Conservation (phyloP, 2,797 vertebrate species). For the Cynopterus sphinx region DNA sequence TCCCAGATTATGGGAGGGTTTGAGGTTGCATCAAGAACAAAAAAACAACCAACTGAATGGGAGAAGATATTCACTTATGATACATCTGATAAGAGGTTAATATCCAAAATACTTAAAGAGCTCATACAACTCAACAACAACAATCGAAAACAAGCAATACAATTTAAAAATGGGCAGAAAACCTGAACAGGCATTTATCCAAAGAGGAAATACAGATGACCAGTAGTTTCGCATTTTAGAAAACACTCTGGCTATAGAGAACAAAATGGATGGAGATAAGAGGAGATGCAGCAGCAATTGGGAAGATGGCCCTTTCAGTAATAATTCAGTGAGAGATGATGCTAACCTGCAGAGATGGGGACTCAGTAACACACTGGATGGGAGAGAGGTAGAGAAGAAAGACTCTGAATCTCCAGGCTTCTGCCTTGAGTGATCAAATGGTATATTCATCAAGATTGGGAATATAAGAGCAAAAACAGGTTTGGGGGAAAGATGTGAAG, state of each 20-base stretch:
- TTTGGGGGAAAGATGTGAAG: background rate
- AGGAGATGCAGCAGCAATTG: background rate
- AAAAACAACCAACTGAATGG: no score
- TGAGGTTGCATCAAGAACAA: background rate
- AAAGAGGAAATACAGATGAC: no score
- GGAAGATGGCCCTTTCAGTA: background rate
- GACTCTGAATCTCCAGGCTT: background rate
- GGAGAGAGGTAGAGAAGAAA: background rate
- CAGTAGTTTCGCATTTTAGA: background rate
- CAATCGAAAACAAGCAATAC: no score
- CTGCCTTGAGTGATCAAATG: background rate
- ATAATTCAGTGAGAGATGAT: conserved; percentile 1
- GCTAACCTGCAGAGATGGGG: background rate
- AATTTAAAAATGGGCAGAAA: no score
- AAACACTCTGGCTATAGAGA: background rate
- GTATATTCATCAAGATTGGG: background rate
- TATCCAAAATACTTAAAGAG: no score
- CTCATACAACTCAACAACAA: no score
- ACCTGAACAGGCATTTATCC: no score
- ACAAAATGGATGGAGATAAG: background rate
- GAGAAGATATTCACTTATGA: no score
- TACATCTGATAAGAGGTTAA: no score
- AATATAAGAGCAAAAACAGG: conserved; percentile 91
- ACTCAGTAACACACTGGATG: background rate
- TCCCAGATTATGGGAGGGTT: background rate